A percentile compares a stretch with the other conserved stretches of the same genome.
phyloP scores from a whole-genome alignment of 2,113 vertebrate species.

The Pachypanchax playfairii region DNA sequence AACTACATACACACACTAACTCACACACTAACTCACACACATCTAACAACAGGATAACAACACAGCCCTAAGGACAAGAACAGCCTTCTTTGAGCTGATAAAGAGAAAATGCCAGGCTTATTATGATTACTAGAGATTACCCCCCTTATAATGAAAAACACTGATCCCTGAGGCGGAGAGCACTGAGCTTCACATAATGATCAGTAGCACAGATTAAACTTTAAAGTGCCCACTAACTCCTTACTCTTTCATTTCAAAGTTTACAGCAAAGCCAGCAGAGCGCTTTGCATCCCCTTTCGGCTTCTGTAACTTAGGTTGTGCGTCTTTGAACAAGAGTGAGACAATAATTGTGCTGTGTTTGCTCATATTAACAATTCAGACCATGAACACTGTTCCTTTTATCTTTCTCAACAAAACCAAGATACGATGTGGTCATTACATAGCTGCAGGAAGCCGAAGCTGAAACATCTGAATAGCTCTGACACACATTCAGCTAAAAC shows the following conservation, averaged over 20 bases:
- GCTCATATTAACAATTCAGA: slow-evolving; percentile 42
- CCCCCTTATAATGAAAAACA: slow-evolving; percentile 37
- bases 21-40: slow-evolving; percentile 21
- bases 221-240: slow-evolving; percentile 42
- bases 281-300: slow-evolving; percentile 8
- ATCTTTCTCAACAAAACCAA: slow-evolving; percentile 24
- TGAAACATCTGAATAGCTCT: slow-evolving; percentile 17
- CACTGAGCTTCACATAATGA: slow-evolving; percentile 40
- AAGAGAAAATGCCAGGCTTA: slow-evolving; percentile 56
- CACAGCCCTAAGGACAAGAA: slow-evolving; percentile 41
- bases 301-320: slow-evolving; percentile 23
- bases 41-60: slow-evolving; percentile 43
- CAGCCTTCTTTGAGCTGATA: slow-evolving; percentile 53
- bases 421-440: slow-evolving; percentile 43
- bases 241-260: slow-evolving; percentile 48
- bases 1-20: slow-evolving; percentile 5
- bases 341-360: slow-evolving; percentile 30
- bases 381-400: slow-evolving; percentile 28
- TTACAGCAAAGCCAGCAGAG: slow-evolving; percentile 32
- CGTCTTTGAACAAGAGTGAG: slow-evolving; percentile 24
- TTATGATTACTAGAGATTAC: slow-evolving; percentile 68
- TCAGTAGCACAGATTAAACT: slow-evolving; percentile 72
- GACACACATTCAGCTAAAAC: slow-evolving; percentile 37
- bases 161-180: slow-evolving; percentile 44
- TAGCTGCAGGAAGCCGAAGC: slow-evolving; percentile 41